phyloP scores from a whole-genome alignment of 2,888 invertebrate genomes.

The Cheiracanthium punctorium region DNA sequence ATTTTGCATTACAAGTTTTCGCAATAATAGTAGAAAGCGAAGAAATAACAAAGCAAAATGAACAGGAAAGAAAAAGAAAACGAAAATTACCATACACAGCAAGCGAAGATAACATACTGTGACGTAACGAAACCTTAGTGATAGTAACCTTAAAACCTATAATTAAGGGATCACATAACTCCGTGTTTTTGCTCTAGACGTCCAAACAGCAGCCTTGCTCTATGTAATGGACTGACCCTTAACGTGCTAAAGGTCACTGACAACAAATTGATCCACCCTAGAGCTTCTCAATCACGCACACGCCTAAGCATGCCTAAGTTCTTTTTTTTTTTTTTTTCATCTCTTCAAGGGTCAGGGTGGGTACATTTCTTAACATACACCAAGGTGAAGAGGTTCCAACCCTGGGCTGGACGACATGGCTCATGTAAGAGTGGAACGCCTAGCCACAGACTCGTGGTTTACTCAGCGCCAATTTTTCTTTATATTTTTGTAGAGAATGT shows the following conservation, averaged over 20 bases:
- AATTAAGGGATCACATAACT: not conserved
- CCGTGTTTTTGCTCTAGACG: not conserved
- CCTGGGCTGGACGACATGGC: slow-evolving; percentile 54
- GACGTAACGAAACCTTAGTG: not conserved
- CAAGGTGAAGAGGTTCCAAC: slow-evolving; percentile 69
- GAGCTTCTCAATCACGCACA: slow-evolving; percentile 26
- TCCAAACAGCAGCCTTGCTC: slow-evolving; percentile 12
- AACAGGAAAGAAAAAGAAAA: too few species aligned
- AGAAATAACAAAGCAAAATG: too few species aligned
- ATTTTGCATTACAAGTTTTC: too few species aligned
- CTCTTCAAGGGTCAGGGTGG: slow-evolving; percentile 64
- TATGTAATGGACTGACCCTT: slow-evolving; percentile 58
- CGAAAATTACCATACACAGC: too few species aligned
- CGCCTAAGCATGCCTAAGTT: slow-evolving; percentile 48
- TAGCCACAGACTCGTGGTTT: slow-evolving; percentile 32
- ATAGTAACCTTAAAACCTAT: not conserved
- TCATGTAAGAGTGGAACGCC: slow-evolving; percentile 41
- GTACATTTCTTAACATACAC: slow-evolving; percentile 33
- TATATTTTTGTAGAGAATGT: slow-evolving; percentile 13
- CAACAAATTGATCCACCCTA: slow-evolving; percentile 43
- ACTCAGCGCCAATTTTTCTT: slow-evolving; percentile 32
- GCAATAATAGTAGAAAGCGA: too few species aligned
- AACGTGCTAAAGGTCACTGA: slow-evolving; percentile 41
- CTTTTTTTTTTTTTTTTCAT: not conserved
- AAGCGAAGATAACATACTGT: too few species aligned